A percentile compares a stretch with the other conserved stretches of the same genome.
Conservation (phyloP, 2,888 invertebrate genomes). For the Strigamia transsilvanica region DNA sequence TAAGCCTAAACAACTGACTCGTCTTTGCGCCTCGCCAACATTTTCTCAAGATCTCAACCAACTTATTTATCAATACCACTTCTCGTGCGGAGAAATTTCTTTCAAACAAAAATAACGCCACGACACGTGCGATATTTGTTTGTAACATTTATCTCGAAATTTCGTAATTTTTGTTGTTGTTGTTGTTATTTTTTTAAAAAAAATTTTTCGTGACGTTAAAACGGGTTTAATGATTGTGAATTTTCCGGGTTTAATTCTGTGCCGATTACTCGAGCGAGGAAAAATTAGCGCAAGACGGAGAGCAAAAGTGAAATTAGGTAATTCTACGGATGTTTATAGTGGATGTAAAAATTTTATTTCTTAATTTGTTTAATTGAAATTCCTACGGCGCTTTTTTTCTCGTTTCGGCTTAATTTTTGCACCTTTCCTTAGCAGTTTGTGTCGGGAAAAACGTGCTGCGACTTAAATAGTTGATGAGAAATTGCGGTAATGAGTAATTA, state of each 20-base stretch:
- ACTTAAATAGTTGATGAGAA: not conserved
- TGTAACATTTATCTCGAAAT: too few species aligned
- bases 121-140: too few species aligned
- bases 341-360: not conserved
- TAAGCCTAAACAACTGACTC: slow-evolving; percentile 31
- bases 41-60: not conserved
- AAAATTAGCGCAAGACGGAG: not conserved
- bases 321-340: slow-evolving; percentile 4
- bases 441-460: too few species aligned
- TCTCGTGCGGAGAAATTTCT: not conserved
- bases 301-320: not conserved
- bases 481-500: slow-evolving; percentile 20
- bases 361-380: slow-evolving; percentile 18
- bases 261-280: not conserved
- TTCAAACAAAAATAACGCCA: not conserved
- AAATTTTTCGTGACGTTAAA: not conserved
- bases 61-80: not conserved
- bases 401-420: not conserved
- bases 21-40: slow-evolving; percentile 27
- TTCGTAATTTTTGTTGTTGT: not conserved
- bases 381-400: not conserved
- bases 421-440: not conserved
- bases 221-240: not conserved
- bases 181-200: not conserved
- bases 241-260: slow-evolving; percentile 10